Evolutionary conservation across 1,140 invertebrate species (phyloP).

Genomic region (Belonocnema kinseyi): DNA sequence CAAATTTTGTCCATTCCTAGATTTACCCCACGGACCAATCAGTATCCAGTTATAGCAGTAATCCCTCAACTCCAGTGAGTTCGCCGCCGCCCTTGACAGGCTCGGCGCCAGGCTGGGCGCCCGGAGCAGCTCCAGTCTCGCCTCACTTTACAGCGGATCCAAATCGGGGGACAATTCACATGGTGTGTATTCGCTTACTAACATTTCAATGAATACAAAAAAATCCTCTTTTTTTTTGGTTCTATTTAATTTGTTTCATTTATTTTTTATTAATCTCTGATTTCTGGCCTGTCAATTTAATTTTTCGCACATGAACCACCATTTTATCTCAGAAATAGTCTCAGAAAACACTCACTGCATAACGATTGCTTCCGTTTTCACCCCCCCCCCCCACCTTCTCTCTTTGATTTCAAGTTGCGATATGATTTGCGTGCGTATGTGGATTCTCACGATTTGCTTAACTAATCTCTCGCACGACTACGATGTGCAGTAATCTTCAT

Average conservation of each 20-base stretch:
- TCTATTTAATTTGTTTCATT: background rate
- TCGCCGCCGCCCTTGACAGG: constrained; percentile 87
- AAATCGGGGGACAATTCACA: constrained; percentile 73
- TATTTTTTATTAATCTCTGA: background rate
- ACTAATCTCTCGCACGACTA: constrained; percentile 28
- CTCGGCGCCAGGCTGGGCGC: constrained; percentile 76
- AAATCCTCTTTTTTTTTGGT: constrained; percentile 35
- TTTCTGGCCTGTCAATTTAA: background rate
- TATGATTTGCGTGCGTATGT: constrained; percentile 29
- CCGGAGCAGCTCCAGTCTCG: constrained; percentile 76
- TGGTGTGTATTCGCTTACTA: constrained; percentile 68
- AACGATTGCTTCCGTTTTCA: background rate
- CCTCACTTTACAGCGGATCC: constrained; percentile 76
- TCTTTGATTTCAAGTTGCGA: constrained; percentile 11
- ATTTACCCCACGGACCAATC: constrained; percentile 91
- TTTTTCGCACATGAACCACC: background rate
- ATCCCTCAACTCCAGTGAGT: constrained; percentile 91
- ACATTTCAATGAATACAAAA: constrained; percentile 29
- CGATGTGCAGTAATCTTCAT: constrained; percentile 26
- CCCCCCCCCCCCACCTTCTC: background rate
- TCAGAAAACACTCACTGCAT: background rate
- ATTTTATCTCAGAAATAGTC: background rate
- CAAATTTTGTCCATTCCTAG: constrained; percentile 72
- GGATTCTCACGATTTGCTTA: constrained; percentile 29
- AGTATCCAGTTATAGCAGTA: constrained; percentile 94